Conservation (phyloP, 1,140 invertebrate species). For the Drosophila pachea region DNA sequence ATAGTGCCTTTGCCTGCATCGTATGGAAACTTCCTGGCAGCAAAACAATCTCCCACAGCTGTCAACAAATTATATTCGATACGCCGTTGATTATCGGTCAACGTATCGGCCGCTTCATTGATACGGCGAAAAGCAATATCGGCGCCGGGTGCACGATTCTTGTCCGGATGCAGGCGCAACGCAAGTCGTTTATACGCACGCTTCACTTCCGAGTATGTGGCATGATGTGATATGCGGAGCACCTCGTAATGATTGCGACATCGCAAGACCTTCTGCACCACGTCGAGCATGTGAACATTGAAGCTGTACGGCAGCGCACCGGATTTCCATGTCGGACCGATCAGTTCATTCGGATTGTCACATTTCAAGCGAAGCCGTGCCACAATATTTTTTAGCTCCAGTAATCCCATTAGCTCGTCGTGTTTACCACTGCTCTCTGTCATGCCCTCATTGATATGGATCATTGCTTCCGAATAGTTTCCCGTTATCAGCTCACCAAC, state of each 20-base stretch:
- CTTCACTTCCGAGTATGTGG: slow-evolving; percentile 95
- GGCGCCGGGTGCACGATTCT: slow-evolving; percentile 97
- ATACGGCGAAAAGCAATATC: slow-evolving; percentile 96
- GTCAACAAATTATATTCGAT: slow-evolving; percentile 91
- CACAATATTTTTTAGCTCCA: slow-evolving; percentile 61
- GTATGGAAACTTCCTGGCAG: background rate
- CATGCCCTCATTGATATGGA: slow-evolving; percentile 42
- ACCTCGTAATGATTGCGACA: slow-evolving; percentile 99
- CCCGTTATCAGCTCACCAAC: slow-evolving; percentile 44
- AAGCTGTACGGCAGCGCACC: slow-evolving; percentile 53
- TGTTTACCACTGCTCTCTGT: slow-evolving; percentile 14
- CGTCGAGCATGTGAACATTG: slow-evolving; percentile 81
- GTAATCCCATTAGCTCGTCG: slow-evolving; percentile 31
- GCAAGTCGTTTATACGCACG: slow-evolving; percentile 98
- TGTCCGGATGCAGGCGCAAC: slow-evolving; percentile 98
- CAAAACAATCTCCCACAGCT: slow-evolving; percentile 76
- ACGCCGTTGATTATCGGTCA: slow-evolving; percentile 94
- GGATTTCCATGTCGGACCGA: slow-evolving; percentile 49
- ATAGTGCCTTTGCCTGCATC: background rate
- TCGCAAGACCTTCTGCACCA: slow-evolving; percentile 82
- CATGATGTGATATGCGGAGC: slow-evolving; percentile 92
- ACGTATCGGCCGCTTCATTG: slow-evolving; percentile 95
- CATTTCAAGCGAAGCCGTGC: slow-evolving; percentile 37
- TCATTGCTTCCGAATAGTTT: slow-evolving; percentile 48
- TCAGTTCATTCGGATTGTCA: slow-evolving; percentile 18